These are phyloP conservation scores for Acromyrmex charruanus DNA, from an alignment of 1,140 invertebrate species.

Conservation along the genomic window DNA sequence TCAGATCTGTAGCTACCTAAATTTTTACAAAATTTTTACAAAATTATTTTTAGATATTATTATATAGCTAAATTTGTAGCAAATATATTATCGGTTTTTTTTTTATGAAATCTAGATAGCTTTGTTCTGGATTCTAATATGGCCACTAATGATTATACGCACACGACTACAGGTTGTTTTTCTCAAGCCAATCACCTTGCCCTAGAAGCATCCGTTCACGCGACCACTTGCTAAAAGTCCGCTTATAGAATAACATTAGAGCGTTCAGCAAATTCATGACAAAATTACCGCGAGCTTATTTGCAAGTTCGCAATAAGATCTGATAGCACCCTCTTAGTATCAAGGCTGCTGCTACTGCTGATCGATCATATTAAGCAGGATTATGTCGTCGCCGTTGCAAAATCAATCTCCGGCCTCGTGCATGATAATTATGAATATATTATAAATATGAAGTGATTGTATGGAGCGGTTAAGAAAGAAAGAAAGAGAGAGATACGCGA, in stretches of 20 bases:
- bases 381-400: conserved; percentile 66
- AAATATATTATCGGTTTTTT: background rate
- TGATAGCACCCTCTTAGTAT: conserved; percentile 27
- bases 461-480: conserved; percentile 66
- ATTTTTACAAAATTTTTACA: no score
- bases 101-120: background rate
- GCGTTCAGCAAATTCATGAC: conserved; percentile 29
- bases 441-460: conserved; percentile 82
- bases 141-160: background rate
- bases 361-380: conserved; percentile 10
- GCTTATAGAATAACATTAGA: conserved; percentile 30
- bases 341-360: background rate
- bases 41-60: no score
- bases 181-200: conserved; percentile 23
- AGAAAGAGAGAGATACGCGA: conserved; percentile 56
- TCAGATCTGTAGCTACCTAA: no score
- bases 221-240: conserved; percentile 3
- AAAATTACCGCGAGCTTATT: conserved; percentile 43
- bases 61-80: no score
- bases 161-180: conserved; percentile 1
- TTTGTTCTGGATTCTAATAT: background rate
- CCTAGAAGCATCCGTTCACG: conserved; percentile 12
- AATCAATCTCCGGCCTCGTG: conserved; percentile 73
- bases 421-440: conserved; percentile 86
- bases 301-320: conserved; percentile 23